A percentile compares a stretch with the other conserved stretches of the same genome.
Evolutionary conservation across 2,888 invertebrate species (phyloP).

Genomic region (Caenorhabditis japonica): DNA sequence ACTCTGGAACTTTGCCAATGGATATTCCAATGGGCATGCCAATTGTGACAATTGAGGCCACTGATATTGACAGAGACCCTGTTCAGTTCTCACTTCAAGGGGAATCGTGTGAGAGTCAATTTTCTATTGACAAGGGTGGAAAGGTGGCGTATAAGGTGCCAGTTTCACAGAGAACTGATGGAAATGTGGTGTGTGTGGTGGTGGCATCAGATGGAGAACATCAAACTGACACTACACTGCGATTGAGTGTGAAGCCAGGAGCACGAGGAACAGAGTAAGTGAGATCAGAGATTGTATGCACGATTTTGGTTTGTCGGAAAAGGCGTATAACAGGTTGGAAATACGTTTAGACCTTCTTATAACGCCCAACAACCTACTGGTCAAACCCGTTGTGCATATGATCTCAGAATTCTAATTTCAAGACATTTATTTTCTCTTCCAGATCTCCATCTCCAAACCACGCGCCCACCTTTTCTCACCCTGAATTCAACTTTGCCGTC

Average conservation of each 20-base stretch:
- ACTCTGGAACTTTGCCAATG: conserved; percentile 23
- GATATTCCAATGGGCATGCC: conserved; percentile 50
- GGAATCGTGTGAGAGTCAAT: conserved; percentile 34
- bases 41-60: conserved; percentile 52
- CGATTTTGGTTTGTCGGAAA: no score
- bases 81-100: conserved; percentile 46
- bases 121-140: conserved; percentile 49
- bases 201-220: conserved; percentile 51
- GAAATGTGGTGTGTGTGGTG: conserved; percentile 41
- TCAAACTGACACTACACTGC: conserved; percentile 15
- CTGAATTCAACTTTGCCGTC: conserved; percentile 32
- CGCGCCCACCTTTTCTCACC: conserved; percentile 21
- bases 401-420: background rate
- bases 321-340: no score
- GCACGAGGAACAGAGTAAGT: conserved; percentile 31
- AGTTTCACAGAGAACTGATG: conserved; percentile 7
- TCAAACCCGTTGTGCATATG: background rate
- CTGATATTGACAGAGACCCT: conserved; percentile 45
- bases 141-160: conserved; percentile 36
- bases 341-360: no score
- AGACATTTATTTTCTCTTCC: background rate
- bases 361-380: no score
- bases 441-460: conserved; percentile 19
- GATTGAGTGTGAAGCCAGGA: conserved; percentile 19
- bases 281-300: no score